Conservation (phyloP, 2,888 invertebrate species). For the Eilema sororculum region DNA sequence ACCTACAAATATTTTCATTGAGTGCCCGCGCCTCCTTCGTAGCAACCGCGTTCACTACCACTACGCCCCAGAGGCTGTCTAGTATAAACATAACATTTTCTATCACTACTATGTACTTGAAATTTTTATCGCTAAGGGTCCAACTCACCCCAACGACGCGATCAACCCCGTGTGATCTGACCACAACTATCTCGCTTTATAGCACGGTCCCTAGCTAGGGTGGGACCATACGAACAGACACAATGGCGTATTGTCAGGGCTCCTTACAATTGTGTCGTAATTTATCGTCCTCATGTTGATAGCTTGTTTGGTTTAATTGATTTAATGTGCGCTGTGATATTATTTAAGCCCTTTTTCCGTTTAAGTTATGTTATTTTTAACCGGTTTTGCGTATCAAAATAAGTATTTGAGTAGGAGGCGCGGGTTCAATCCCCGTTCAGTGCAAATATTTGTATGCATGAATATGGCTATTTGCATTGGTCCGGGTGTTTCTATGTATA, state of each 20-base stretch:
- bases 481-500: too few relatives aligned
- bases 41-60: too few relatives aligned
- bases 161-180: conserved; percentile 49
- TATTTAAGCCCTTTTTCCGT: background rate
- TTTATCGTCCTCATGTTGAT: conserved; percentile 54
- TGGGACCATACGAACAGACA: conserved; percentile 29
- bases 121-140: conserved; percentile 26
- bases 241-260: conserved; percentile 46
- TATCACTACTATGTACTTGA: background rate
- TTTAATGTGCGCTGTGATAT: conserved; percentile 28
- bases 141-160: conserved; percentile 30
- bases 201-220: conserved; percentile 31
- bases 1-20: too few relatives aligned
- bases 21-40: too few relatives aligned
- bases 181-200: conserved; percentile 44
- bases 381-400: background rate
- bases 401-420: too few relatives aligned
- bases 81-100: background rate
- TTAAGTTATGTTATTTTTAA: background rate
- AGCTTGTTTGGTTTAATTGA: conserved; percentile 49
- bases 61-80: too few relatives aligned
- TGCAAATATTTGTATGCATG: too few relatives aligned
- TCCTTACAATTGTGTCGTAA: conserved; percentile 44
- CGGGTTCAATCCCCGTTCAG: too few relatives aligned
- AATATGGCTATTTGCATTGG: too few relatives aligned